Conservation (phyloP, 2,888 invertebrate species). For the Diadegma fenestrale region DNA sequence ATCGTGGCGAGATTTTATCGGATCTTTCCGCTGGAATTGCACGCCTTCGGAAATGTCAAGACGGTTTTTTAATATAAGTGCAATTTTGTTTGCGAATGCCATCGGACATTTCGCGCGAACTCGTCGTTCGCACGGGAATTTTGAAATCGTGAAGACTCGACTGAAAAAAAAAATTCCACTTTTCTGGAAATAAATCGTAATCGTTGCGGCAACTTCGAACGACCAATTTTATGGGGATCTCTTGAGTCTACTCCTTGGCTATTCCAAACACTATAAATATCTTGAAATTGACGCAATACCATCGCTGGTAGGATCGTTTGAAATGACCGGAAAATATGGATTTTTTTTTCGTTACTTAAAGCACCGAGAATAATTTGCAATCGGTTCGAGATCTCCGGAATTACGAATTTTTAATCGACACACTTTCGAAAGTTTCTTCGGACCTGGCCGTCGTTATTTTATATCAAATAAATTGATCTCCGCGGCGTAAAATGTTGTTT, state of each 20-base stretch:
- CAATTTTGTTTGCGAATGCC: not conserved
- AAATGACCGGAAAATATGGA: not conserved
- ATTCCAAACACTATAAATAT: not conserved
- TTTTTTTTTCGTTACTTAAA: not conserved
- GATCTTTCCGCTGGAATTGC: not conserved
- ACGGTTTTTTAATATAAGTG: not conserved
- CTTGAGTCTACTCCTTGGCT: not conserved
- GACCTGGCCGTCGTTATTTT: slow-evolving; percentile 54
- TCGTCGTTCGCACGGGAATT: not conserved
- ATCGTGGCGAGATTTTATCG: not conserved
- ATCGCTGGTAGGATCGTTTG: not conserved
- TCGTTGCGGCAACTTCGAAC: not conserved
- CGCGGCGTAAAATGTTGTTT: slow-evolving; percentile 41
- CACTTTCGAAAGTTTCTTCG: slow-evolving; percentile 62
- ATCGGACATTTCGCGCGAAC: not conserved
- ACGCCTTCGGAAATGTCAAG: not conserved
- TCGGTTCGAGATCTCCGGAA: slow-evolving; percentile 40
- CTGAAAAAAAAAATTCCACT: no score
- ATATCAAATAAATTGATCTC: slow-evolving; percentile 61
- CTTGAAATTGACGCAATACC: not conserved
- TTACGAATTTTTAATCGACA: slow-evolving; percentile 36
- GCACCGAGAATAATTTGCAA: slow-evolving; percentile 16
- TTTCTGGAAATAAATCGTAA: not conserved
- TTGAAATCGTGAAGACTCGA: not conserved
- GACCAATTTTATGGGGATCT: not conserved